Base-by-base conservation (phyloP, 2,797 vertebrate species). In the Eptatretus atami region DNA sequence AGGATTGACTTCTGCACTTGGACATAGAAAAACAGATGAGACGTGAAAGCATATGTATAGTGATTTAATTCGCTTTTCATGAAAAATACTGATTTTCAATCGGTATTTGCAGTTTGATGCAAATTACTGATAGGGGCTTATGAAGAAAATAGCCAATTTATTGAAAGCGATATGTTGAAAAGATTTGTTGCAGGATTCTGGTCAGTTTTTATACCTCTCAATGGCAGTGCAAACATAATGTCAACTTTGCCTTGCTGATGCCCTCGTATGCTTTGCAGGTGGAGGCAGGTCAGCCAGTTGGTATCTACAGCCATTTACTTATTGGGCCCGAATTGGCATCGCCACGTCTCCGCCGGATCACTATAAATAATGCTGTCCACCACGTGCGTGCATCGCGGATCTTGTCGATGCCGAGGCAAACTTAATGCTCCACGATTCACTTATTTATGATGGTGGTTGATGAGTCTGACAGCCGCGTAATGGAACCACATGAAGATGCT, bases 281-380 rank as follows among this genome's bases (percentile, higher is more conserved):
- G 74, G 92, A 92, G 73, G 84, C 88, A 1, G 92, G 92, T 1
- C 92, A 98, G n/a, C 68, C 92, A 95, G 75, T 94, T 94, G 92
- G 92, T 92, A 96, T 69, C 81, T 98, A 6, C 88, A 94, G 88
- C 95, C 63, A 93, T 96, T 70, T 98, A 96, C 0, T 96, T 13
- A 95, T 98, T 5, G 75, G 84, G 4, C 88, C 86, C 0, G 84
- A 90, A 68, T 78, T 79, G 1, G 68, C 74, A 52, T 74, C 80
- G 61, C 80, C 83, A 2, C 78, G 84, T 15, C 73, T 86, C 3
- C 82, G 81, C 70, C 82, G 86, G 86, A 15, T 61, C 57, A 12
- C 15, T 25, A 8, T 44, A 44, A 2, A 44, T 44, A 44, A 44
- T 5, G 90, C 88, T 0, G 71, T 81, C 15, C 75, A 0, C 78